Conservation (phyloP, 1,140 invertebrate species). For the Heterodera schachtii region DNA sequence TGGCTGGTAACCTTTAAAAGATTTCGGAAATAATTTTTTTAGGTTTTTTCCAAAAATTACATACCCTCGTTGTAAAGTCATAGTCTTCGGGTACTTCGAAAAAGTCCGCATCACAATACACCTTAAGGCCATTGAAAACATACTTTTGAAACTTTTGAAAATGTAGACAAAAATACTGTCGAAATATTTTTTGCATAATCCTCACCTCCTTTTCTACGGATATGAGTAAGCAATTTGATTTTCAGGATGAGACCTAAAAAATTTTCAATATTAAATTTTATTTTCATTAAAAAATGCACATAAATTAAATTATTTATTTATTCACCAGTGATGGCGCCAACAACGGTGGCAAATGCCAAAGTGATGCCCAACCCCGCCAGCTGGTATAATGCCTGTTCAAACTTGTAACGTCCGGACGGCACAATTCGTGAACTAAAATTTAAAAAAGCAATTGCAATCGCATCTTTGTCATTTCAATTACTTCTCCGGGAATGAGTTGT, state of each 20-base stretch:
- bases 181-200: too few species aligned
- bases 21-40: not conserved
- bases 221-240: slow-evolving; percentile 57
- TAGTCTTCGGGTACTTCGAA: slow-evolving; percentile 63
- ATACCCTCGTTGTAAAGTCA: slow-evolving; percentile 62
- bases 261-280: too few species aligned
- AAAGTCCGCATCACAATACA: slow-evolving; percentile 58
- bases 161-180: not conserved
- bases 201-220: slow-evolving; percentile 53
- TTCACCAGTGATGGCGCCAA: slow-evolving; percentile 63
- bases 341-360: slow-evolving; percentile 45
- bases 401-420: slow-evolving; percentile 28
- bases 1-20: slow-evolving; percentile 28
- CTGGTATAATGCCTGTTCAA: slow-evolving; percentile 54
- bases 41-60: slow-evolving; percentile 3
- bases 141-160: not conserved
- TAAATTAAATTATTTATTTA: not conserved
- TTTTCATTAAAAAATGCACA: too few species aligned
- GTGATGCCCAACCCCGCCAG: slow-evolving; percentile 52
- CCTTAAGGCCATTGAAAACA: not conserved
- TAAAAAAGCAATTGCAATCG: not conserved
- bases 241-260: slow-evolving; percentile 58
- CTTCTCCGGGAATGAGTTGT: slow-evolving; percentile 35
- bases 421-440: slow-evolving; percentile 32
- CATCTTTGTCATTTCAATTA: slow-evolving; percentile 6